These are phyloP conservation scores for Scylla paramamosain DNA, from an alignment of 1,140 invertebrate genomes.

Conservation along the genomic window DNA sequence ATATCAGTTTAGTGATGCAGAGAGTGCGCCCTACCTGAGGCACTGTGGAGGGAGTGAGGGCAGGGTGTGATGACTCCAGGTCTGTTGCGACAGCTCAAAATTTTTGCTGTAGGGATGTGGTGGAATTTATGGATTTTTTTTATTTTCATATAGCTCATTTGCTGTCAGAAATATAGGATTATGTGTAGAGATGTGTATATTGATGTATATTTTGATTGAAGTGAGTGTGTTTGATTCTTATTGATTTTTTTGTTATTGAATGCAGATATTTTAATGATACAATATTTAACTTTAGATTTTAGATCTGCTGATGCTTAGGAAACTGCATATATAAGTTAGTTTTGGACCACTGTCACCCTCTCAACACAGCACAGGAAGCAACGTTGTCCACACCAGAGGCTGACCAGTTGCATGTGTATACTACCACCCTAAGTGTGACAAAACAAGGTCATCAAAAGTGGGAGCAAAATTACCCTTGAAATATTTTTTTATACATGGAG, in stretches of 20 bases:
- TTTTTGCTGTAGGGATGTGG: conserved; percentile 21
- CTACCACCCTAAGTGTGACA: not conserved
- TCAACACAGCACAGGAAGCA: conserved; percentile 9
- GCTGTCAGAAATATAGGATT: conserved; percentile 21
- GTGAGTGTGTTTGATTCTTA: conserved; percentile 34
- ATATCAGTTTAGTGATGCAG: not conserved
- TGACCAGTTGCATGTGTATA: not conserved
- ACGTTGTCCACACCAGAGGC: not conserved
- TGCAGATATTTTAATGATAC: not conserved
- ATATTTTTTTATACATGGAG: conserved; percentile 53
- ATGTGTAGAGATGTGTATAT: conserved; percentile 33
- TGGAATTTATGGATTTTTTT: not conserved
- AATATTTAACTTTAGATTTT: not conserved
- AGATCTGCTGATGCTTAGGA: conserved; percentile 13
- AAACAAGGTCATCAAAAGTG: not conserved
- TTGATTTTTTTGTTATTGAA: conserved; percentile 25
- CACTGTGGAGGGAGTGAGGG: not conserved
- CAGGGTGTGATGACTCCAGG: not conserved
- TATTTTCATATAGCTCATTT: conserved; percentile 21
- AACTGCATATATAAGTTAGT: not conserved
- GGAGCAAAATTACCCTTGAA: conserved; percentile 1
- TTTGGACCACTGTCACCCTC: conserved; percentile 9
- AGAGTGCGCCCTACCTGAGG: not conserved
- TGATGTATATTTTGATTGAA: conserved; percentile 61
- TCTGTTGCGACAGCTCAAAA: conserved; percentile 13